phyloP scores from a whole-genome alignment of 1,140 invertebrate genomes.

The Polypedilum vanderplanki region DNA sequence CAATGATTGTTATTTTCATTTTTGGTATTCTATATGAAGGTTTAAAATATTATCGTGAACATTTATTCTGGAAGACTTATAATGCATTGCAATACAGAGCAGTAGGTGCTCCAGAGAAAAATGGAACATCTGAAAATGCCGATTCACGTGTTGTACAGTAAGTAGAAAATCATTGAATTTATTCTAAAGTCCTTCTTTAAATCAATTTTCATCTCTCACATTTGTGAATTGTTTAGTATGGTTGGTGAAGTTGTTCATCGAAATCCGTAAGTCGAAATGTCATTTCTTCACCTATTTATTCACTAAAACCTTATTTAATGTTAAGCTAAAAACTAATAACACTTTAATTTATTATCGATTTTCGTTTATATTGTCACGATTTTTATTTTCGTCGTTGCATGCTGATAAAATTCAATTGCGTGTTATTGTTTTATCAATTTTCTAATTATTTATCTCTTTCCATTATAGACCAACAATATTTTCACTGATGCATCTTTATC shows the following conservation, averaged over 20 bases:
- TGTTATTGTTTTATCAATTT: neutral
- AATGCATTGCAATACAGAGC: constrained; percentile 60
- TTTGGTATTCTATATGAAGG: constrained; percentile 84
- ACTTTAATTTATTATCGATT: neutral
- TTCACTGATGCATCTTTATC: constrained; percentile 69
- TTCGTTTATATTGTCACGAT: constrained; percentile 29
- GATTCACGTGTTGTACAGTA: constrained; percentile 62
- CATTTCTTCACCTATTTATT: neutral
- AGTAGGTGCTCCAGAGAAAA: constrained; percentile 62
- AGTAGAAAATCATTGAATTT: constrained; percentile 46
- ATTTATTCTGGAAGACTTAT: constrained; percentile 75
- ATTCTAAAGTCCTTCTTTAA: constrained; percentile 35
- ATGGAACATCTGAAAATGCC: constrained; percentile 56
- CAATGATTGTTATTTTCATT: constrained; percentile 78
- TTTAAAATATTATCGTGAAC: constrained; percentile 83
- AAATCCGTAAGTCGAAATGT: constrained; percentile 56
- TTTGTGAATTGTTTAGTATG: constrained; percentile 45
- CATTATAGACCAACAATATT: constrained; percentile 67
- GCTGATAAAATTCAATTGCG: neutral
- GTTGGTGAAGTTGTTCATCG: constrained; percentile 65
- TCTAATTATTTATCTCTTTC: constrained; percentile 33
- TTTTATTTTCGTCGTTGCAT: neutral
- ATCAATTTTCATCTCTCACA: constrained; percentile 29
- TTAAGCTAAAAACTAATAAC: neutral
- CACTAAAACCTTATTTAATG: neutral